These are phyloP conservation scores for Antidorcas marsupialis DNA, from an alignment of 2,113 vertebrate genomes.

Conservation along the genomic window DNA sequence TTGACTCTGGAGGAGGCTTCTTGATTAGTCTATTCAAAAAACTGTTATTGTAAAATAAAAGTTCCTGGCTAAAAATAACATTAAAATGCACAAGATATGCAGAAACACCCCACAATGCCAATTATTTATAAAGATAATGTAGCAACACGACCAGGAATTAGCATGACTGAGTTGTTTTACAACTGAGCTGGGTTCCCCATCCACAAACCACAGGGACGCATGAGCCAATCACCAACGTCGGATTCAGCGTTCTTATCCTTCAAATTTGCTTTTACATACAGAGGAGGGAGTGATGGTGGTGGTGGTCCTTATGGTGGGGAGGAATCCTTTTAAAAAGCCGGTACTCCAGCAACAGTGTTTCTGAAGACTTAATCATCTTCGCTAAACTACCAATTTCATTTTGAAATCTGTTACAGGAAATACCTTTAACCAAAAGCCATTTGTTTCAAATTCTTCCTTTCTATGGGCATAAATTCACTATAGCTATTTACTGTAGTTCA, in stretches of 20 bases:
- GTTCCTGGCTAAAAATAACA: constrained; percentile 64
- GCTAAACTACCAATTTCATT: background rate
- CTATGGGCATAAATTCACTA: background rate
- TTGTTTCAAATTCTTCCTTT: constrained; percentile 36
- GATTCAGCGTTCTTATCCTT: background rate
- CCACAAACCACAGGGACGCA: background rate
- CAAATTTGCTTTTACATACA: background rate
- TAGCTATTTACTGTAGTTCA: background rate
- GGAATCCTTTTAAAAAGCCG: background rate
- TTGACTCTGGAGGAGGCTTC: constrained; percentile 58
- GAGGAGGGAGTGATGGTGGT: background rate
- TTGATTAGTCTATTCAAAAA: constrained; percentile 73
- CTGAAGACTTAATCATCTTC: background rate
- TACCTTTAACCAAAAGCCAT: constrained; percentile 17
- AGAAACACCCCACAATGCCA: constrained; percentile 52
- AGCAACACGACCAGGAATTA: constrained; percentile 25
- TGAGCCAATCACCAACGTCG: rapidly evolving
- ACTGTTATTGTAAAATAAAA: constrained; percentile 22
- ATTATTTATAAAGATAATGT: constrained; percentile 61
- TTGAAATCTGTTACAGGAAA: constrained; percentile 24
- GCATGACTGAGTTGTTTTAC: background rate
- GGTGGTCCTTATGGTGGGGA: background rate
- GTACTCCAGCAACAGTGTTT: background rate
- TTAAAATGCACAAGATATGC: constrained; percentile 63
- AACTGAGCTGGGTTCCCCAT: background rate